Base-by-base conservation (phyloP, 2,113 vertebrate genomes). In the Burhinus oedicnemus region DNA sequence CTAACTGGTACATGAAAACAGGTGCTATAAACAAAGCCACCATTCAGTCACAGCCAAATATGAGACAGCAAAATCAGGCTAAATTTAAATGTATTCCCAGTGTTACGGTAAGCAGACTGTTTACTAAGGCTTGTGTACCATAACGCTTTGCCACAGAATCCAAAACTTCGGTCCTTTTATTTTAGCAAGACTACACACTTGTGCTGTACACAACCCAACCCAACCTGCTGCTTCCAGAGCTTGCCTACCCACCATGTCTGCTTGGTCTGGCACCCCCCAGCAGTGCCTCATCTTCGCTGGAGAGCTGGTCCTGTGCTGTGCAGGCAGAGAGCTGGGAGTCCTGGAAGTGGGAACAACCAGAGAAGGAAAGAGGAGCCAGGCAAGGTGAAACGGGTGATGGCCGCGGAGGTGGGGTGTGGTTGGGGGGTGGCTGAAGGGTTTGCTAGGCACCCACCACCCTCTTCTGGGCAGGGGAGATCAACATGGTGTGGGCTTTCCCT, bases 51-150 rank as follows among this genome's bases (percentile, higher is more conserved):
- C 36, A 62, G 36, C 32, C 74, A 60, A 55, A 66, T 40, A 51
- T 12, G 13, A 77, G 36, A 75, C 52, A 71, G 52, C 15, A 76
- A 61, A 61, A 32, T 71, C n/a, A 51, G 62, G 32, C 45, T 91
- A 66, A 26, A 71, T 78, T 86, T 77, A 77, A 72, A 36, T 36
- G 21, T 60, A 42, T 58, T 66, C 29, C 34, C 40, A 36, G 34
- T 2, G 0, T 58, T 76, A 52, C 0, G 0, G 44, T 42, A 36
- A 77, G 30, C 57, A 70, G 34, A 9, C 44, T 47, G 21, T 90
- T 90, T 60, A 54, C 40, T 52, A 70, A 58, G n/a, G 36, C 30
- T 60, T 58, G n/a, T 40, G 17, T 87, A 54, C 45, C 4, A 0
- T 27, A 51, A 70, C 1, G 3, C 21, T 38, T 87, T 66, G 65